Base-by-base conservation (phyloP, 2,888 invertebrate genomes). In the Adelphocoris suturalis region DNA sequence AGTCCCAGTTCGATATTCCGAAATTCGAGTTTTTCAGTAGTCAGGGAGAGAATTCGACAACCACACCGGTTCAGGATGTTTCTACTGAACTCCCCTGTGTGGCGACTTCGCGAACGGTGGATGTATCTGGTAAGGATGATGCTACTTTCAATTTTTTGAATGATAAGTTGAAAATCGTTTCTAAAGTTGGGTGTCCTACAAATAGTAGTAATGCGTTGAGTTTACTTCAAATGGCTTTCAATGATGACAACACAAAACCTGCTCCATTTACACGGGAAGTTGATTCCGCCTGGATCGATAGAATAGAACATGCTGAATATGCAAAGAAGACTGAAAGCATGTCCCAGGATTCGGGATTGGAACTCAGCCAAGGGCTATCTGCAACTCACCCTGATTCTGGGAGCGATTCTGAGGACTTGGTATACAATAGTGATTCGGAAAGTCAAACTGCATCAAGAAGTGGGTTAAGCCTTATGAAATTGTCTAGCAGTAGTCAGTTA, bases 221-320 rank as follows among this genome's bases (percentile, higher is more conserved):
- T 90, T 91, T 93, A 0, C 92, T 93, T n/a, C 93, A 93, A 28
- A 92, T 93, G 90, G 91, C 93, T 68, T 92, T 93, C 1, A 92
- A 91, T 23, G 78, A 81, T 37, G 92, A 91, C 90, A 89, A 57
- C 91, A 91, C 86, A 90, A 90, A 89, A 91, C 28, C 23, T 14
- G 9, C 14, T 19, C 88, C 89, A 23, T 61, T 90, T 27, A 89
- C 87, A 52, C 93, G 94, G 91, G 93, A 92, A 90, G 92, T 95
- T 55, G 95, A 96, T 93, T 92, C 93, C 48, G 95, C 95, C 0
- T 96, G 96, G 96, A 92, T 96, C 9, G 93, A 95, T 78, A 93
- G 95, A 48, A 47, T 91, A 12, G 55, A 57, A 55, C 88, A 90
- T 9, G 27, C 37, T 0, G 55, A 19, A 46, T 19, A 48, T n/a